Conservation (phyloP, 2,113 vertebrate genomes). For the Clarias macrocephalus region DNA sequence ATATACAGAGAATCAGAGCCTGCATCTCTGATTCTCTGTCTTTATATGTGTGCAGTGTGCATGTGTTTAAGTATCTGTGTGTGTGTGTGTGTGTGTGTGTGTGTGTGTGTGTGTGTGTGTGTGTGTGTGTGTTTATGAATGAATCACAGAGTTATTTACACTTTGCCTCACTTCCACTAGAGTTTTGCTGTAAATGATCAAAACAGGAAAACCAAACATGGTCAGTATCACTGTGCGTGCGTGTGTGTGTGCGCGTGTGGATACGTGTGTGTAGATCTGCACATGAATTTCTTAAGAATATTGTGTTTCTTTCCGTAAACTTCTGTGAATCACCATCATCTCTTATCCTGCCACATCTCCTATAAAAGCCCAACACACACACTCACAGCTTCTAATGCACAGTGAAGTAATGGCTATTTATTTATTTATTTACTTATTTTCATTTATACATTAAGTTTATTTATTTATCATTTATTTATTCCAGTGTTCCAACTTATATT, state of each 20-base stretch:
- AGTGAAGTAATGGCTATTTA: background rate
- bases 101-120: background rate
- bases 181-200: background rate
- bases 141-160: background rate
- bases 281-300: background rate
- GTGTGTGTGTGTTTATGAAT: background rate
- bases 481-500: background rate
- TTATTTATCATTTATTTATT: background rate
- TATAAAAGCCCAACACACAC: background rate
- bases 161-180: background rate
- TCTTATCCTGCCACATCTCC: background rate
- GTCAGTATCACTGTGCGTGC: background rate
- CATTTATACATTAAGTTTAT: background rate
- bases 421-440: background rate
- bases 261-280: background rate
- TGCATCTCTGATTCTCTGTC: too few relatives aligned
- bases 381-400: background rate
- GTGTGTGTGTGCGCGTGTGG: background rate
- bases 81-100: slow-evolving; percentile 1
- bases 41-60: too few relatives aligned
- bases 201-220: slow-evolving; percentile 15
- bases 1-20: too few relatives aligned
- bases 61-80: background rate
- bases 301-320: background rate
- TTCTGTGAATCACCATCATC: background rate